Conservation (phyloP, 2,888 invertebrate genomes). For the Brachycybe producta region DNA sequence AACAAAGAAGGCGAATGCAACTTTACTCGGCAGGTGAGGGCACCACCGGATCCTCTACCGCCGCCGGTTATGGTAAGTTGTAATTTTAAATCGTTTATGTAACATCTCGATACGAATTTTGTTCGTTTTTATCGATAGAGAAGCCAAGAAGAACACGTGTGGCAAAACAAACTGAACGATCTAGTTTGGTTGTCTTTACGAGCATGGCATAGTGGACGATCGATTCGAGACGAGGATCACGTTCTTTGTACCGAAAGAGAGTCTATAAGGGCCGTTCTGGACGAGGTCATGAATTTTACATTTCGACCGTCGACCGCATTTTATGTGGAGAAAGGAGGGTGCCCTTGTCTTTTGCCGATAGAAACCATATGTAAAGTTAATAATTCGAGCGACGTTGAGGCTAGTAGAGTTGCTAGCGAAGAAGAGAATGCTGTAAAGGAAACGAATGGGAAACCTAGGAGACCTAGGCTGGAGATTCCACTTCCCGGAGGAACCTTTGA, state of each 20-base stretch:
- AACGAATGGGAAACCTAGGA: neutral
- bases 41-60: neutral
- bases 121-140: no score
- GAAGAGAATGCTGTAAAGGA: neutral
- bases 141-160: conserved; percentile 70
- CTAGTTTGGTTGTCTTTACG: conserved; percentile 82
- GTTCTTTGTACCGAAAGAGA: conserved; percentile 59
- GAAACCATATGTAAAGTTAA: neutral
- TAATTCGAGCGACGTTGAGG: neutral
- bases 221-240: conserved; percentile 61
- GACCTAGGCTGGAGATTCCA: no score
- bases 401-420: conserved; percentile 1
- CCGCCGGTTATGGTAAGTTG: neutral
- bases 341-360: neutral
- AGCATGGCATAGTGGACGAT: conserved; percentile 64
- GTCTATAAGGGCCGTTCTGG: conserved; percentile 53
- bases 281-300: conserved; percentile 63
- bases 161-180: conserved; percentile 80
- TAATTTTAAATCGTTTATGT: neutral
- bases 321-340: neutral
- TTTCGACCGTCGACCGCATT: conserved; percentile 30
- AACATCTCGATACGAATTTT: neutral
- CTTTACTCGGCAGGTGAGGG: conserved; percentile 13
- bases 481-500: neutral
- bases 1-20: conserved; percentile 28